A percentile compares a stretch with the other conserved stretches of the same genome.
Evolutionary conservation across 2,888 invertebrate genomes (phyloP).

Genomic region (Dasypolia templi): DNA sequence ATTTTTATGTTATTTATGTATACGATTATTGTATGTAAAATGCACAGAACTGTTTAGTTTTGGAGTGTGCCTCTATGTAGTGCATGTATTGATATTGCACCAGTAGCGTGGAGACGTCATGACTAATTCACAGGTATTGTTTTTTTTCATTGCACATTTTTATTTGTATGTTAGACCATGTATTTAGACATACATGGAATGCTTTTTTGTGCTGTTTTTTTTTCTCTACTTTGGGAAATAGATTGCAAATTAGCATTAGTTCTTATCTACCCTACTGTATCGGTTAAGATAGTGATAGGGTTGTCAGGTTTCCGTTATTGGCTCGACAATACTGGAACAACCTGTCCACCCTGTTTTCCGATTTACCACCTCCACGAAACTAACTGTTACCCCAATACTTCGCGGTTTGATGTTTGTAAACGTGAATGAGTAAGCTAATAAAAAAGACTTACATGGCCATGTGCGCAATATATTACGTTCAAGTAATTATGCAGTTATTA

Average conservation of each 20-base stretch:
- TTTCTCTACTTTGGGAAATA: constrained; percentile 28
- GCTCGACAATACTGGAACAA: not conserved
- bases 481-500: constrained; percentile 14
- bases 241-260: constrained; percentile 20
- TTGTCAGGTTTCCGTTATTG: constrained; percentile 6
- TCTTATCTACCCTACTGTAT: constrained; percentile 24
- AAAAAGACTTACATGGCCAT: not conserved
- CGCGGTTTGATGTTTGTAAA: constrained; percentile 19
- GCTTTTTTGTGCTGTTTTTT: constrained; percentile 51
- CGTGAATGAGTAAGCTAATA: constrained; percentile 2
- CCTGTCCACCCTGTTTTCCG: not conserved
- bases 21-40: constrained; percentile 83
- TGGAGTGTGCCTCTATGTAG: constrained; percentile 86
- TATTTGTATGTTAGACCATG: constrained; percentile 41
- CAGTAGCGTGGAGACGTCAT: constrained; percentile 85
- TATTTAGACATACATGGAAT: constrained; percentile 43
- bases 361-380: not conserved
- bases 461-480: constrained; percentile 15
- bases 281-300: constrained; percentile 29
- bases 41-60: constrained; percentile 86
- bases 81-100: constrained; percentile 88
- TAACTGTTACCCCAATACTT: not conserved
- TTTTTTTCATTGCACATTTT: constrained; percentile 77
- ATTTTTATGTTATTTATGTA: constrained; percentile 85
- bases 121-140: constrained; percentile 91